Base-by-base conservation (phyloP, 2,888 invertebrate species). In the Craniophora ligustri region DNA sequence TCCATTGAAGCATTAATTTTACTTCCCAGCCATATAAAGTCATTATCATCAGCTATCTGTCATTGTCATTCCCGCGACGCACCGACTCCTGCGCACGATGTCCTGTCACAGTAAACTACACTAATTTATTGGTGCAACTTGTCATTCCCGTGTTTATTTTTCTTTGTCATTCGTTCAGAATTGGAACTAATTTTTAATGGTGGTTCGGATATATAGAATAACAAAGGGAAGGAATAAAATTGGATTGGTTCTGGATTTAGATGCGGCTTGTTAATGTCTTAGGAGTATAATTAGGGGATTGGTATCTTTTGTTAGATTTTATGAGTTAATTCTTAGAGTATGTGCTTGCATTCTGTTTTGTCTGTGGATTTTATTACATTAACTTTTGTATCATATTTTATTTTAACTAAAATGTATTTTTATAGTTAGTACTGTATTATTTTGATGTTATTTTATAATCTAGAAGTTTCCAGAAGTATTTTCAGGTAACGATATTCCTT, bases 61-160 rank as follows among this genome's bases (percentile, higher is more conserved):
- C 71, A 67, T 50, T 71, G 71, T 60, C 67, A 53, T 61, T 53
- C 47, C 26, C 50, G 65, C 47, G 32, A 44, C 54, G 61, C 62
- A 66, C 59, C 67, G 61, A 55, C 67, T 67, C 75, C 18, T 49
- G 66, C 65, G 72, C 78, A 67, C 50, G 66, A 66, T 40, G 41
- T 11, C 54, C 49, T 75, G 63, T 74, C 68, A 64, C 60, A 67
- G 35, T 62, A 65, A 76, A 76, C 77, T 74, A 72, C 72, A 56
- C 72, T 81, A 75, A 81, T 82, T 81, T 81, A 81, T 79, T 50
- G 64, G 45, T 34, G 49, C 68, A 57, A 80, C 78, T 64, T 68
- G 63, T 81, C 79, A 78, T 78, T 74, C 69, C 15, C 34, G 48
- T 68, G 70, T 79, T 75, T 79, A 79, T 82, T 79, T 79, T 73